These are phyloP conservation scores for Pachliopta kotzebuea DNA, from an alignment of 2,888 invertebrate species.

Conservation along the genomic window DNA sequence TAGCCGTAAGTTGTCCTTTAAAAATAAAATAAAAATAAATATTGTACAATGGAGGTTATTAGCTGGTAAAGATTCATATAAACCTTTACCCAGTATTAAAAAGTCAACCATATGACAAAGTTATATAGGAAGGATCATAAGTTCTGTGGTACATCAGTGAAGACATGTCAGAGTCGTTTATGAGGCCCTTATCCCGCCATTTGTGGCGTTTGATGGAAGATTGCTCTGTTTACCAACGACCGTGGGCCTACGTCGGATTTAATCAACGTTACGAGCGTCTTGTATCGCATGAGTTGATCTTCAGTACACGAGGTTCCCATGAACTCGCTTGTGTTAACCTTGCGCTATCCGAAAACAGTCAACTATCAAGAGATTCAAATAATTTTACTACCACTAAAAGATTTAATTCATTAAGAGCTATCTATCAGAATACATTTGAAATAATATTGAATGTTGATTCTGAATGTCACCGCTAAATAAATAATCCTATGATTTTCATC, in stretches of 20 bases:
- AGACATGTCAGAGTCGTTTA: constrained; percentile 55
- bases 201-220: constrained; percentile 70
- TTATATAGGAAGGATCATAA: constrained; percentile 36
- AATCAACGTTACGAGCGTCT: constrained; percentile 47
- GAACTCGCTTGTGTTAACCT: constrained; percentile 35
- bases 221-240: constrained; percentile 63
- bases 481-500: too few species aligned
- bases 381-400: not conserved
- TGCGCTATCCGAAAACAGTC: not conserved
- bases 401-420: not conserved
- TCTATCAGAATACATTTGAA: not conserved
- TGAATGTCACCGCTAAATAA: not conserved
- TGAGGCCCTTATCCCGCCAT: constrained; percentile 53
- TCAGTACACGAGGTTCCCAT: constrained; percentile 51
- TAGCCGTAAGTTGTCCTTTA: too few species aligned
- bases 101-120: not conserved
- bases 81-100: too few species aligned
- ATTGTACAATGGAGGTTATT: too few species aligned
- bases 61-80: too few species aligned
- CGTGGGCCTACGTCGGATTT: constrained; percentile 45
- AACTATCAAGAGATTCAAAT: not conserved
- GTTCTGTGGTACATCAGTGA: constrained; percentile 41
- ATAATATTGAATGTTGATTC: not conserved
- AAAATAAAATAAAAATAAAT: too few species aligned
- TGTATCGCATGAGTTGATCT: constrained; percentile 64